Evolutionary conservation across 2,888 invertebrate genomes (phyloP).

Genomic region (Eupithecia centaureata): DNA sequence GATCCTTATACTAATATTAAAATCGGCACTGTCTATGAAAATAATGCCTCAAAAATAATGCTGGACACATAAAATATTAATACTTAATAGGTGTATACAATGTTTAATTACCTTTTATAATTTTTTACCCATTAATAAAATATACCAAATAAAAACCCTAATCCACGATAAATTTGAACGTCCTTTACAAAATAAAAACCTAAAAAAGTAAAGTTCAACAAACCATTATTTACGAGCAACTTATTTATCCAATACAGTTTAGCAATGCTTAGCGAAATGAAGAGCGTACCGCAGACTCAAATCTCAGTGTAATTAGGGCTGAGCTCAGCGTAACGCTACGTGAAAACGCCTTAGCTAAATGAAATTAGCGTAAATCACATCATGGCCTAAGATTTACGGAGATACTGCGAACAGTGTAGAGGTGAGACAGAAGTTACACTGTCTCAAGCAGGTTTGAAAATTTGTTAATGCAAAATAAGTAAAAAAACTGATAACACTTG

Average conservation of each 20-base stretch:
- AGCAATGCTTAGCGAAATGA: slow-evolving; percentile 41
- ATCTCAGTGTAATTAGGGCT: slow-evolving; percentile 68
- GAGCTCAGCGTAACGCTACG: slow-evolving; percentile 58
- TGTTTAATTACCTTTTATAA: no score
- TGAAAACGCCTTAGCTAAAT: slow-evolving; percentile 70
- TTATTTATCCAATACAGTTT: slow-evolving; percentile 18
- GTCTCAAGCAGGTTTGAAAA: background rate
- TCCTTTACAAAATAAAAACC: background rate
- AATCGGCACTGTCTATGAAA: no score
- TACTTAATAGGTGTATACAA: no score
- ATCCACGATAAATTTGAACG: background rate
- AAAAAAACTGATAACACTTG: background rate
- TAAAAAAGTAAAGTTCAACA: slow-evolving; percentile 1
- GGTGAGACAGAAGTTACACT: slow-evolving; percentile 6
- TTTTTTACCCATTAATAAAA: no score
- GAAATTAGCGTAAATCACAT: slow-evolving; percentile 83
- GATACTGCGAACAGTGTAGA: slow-evolving; percentile 22
- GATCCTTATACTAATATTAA: no score
- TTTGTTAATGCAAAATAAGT: background rate
- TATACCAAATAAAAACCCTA: no score
- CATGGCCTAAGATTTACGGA: slow-evolving; percentile 73
- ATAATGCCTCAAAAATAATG: no score
- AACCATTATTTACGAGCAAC: slow-evolving; percentile 9
- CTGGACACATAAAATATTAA: no score
- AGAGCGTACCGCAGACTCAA: slow-evolving; percentile 40